Evolutionary conservation across 1,140 invertebrate species (phyloP).

Genomic region (Anoplophora glabripennis): DNA sequence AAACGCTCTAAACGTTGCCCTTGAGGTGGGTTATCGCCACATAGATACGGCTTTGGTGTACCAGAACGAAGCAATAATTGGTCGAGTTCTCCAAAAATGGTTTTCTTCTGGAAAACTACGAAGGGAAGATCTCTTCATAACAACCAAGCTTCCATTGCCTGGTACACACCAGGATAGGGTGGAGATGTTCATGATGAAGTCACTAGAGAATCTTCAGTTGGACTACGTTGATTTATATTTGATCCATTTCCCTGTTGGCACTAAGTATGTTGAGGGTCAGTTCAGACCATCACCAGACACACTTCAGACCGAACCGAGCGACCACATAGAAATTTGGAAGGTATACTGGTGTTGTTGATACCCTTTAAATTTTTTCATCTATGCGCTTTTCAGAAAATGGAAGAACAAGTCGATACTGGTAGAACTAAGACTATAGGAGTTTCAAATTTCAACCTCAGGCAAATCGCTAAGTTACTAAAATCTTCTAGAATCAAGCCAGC

Average conservation of each 20-base stretch:
- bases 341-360: slow-evolving; percentile 46
- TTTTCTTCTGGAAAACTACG: slow-evolving; percentile 66
- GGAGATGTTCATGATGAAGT: neutral
- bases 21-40: slow-evolving; percentile 68
- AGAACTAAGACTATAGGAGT: slow-evolving; percentile 65
- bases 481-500: slow-evolving; percentile 64
- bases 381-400: slow-evolving; percentile 60
- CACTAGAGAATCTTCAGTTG: slow-evolving; percentile 4
- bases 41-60: slow-evolving; percentile 82
- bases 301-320: slow-evolving; percentile 51
- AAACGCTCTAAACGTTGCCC: slow-evolving; percentile 59
- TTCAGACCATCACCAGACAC: neutral
- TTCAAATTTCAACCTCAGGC: slow-evolving; percentile 73
- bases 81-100: slow-evolving; percentile 71
- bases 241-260: slow-evolving; percentile 8
- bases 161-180: slow-evolving; percentile 12
- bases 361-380: too few species aligned
- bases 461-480: slow-evolving; percentile 62
- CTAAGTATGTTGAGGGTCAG: neutral
- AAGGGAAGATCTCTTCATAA: slow-evolving; percentile 61
- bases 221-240: slow-evolving; percentile 14
- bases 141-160: slow-evolving; percentile 56
- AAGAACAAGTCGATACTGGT: slow-evolving; percentile 63
- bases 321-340: slow-evolving; percentile 72
- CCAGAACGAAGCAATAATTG: slow-evolving; percentile 76